Evolutionary conservation across 2,888 invertebrate species (phyloP), one percentile per base, ranked within the genome.

Genomic region (Amphimallon solstitiale): DNA sequence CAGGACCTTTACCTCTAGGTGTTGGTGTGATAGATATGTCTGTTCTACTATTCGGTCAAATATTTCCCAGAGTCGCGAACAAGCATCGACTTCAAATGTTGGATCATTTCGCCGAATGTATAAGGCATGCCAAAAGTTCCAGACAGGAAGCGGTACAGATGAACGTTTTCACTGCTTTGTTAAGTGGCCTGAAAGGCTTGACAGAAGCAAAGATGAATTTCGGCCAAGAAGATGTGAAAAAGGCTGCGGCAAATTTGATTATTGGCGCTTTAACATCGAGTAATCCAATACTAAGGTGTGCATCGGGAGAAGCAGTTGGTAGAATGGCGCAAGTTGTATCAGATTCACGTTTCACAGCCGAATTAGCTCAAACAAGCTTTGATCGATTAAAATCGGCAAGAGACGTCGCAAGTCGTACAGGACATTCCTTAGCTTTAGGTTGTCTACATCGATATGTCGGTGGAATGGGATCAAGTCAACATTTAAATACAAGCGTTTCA

Each of bases 11-110:
- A 71, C 98, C 98, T 1, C 85, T 98, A 19, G 97, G 98, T 1
- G 97, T 98, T 5, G 95, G 97, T 7, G 97, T 98, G 15, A 95
- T 99, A 71, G 98, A 99, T 83, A 90, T 94, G 76, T 94, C 98
- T 0, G 95, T 98, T 0, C 85, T 90, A 12, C 85, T 98, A 1
- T 99, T 97, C 84, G 98, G 98, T 17, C 90, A 92, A 74, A 93
- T 98, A 69, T 99, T 98, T 82, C 94, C 97, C 0, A 88, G 93
- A 68, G 96, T 98, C 10, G 94, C 97, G 23, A 93, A 94, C 77
- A 99, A 98, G 79, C 98, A 99, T 83, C 90, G 97, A 54, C 87
- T 97, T 63, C 98, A 99, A 85, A 97, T 99, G 92, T 84, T 99
- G 59, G 95, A 97, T 72, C 98, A 99, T 80, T 99, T 99, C 79